phyloP scores from a whole-genome alignment of 2,797 vertebrate genomes.

The Petrocephalus schoutedeni region DNA sequence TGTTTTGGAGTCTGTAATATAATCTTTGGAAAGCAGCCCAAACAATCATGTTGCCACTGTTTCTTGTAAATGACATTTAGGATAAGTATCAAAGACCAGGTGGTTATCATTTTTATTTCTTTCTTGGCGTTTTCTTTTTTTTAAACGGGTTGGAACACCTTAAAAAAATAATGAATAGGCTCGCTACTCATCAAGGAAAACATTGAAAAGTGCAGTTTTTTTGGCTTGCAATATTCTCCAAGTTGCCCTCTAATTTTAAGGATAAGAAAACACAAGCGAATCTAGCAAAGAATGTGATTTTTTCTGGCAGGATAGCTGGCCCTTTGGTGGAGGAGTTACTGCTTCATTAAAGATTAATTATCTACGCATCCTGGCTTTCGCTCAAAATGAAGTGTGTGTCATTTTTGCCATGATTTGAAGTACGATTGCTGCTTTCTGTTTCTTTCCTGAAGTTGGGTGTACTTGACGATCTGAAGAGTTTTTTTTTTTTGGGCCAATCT shows the following conservation, averaged over 20 bases:
- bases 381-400: background rate
- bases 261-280: background rate
- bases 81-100: constrained; percentile 9
- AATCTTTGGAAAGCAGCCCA: background rate
- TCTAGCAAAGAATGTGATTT: background rate
- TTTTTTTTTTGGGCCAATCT: background rate
- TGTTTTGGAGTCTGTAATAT: constrained; percentile 31
- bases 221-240: background rate
- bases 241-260: background rate
- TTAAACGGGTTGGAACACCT: background rate
- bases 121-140: background rate
- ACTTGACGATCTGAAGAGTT: background rate
- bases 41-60: background rate
- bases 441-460: background rate
- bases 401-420: background rate
- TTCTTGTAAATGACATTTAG: constrained; percentile 10
- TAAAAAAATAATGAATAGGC: constrained; percentile 1
- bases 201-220: background rate
- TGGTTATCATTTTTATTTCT: constrained; percentile 9
- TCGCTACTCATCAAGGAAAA: background rate
- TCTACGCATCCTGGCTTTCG: background rate
- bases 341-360: constrained; percentile 5
- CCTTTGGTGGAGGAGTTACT: background rate
- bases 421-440: background rate
- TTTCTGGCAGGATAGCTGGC: background rate